Evolutionary conservation across 2,113 vertebrate genomes (phyloP).

Genomic region (Cinclus cinclus): DNA sequence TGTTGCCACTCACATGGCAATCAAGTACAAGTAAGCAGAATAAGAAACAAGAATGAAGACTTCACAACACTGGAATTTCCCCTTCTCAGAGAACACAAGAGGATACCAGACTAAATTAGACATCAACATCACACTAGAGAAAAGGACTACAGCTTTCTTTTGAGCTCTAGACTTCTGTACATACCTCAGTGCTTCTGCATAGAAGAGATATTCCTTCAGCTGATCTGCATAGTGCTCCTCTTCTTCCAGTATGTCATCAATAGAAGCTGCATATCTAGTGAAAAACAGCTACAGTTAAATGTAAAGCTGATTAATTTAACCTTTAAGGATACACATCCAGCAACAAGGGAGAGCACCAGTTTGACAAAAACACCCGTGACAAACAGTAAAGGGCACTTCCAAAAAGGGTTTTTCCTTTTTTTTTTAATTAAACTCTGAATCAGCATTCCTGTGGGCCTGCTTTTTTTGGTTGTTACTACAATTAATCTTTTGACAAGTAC

Average conservation of each 20-base stretch:
- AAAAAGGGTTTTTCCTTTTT: background rate
- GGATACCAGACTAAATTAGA: background rate
- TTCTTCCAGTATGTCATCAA: conserved; percentile 95
- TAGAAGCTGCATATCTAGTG: conserved; percentile 88
- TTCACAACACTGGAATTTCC: background rate
- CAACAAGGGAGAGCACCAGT: background rate
- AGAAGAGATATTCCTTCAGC: conserved; percentile 94
- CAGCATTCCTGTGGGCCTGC: background rate
- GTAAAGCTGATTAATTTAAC: background rate
- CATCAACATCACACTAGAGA: background rate
- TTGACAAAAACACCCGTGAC: background rate
- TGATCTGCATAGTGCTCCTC: conserved; percentile 96
- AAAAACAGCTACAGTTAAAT: background rate
- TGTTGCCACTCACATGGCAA: background rate
- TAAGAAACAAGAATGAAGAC: background rate
- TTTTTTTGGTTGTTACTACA: background rate
- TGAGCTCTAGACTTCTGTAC: background rate
- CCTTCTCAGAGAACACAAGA: background rate
- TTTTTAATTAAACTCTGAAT: background rate
- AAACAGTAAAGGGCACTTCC: background rate
- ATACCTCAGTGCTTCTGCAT: conserved; percentile 89
- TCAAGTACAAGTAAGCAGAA: background rate
- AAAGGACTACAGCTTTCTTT: background rate
- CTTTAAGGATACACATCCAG: background rate
- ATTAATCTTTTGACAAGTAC: background rate